These are phyloP conservation scores for Notarius quadriscutis DNA, from an alignment of 2,113 vertebrate species.

Conservation along the genomic window DNA sequence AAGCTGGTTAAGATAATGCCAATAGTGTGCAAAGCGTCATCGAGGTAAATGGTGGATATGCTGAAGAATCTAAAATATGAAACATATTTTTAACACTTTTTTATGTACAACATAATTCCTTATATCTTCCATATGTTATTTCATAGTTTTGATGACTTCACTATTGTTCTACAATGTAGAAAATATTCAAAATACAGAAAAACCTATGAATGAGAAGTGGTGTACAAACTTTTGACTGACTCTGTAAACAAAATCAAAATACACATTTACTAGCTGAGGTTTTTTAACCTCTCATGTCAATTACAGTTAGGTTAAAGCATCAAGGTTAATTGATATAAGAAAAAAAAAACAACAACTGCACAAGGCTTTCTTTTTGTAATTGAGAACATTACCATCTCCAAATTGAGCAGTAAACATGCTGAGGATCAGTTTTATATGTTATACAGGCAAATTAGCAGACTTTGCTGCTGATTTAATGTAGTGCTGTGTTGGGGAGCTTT, in stretches of 20 bases:
- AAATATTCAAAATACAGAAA: too few species aligned
- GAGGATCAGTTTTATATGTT: not conserved
- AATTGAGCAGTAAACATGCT: not conserved
- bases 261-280: not conserved
- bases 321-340: not conserved
- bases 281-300: not conserved
- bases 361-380: not conserved
- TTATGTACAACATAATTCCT: too few species aligned
- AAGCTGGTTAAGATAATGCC: too few species aligned
- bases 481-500: constrained; percentile 23
- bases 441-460: not conserved
- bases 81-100: too few species aligned
- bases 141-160: too few species aligned
- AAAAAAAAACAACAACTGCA: not conserved
- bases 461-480: constrained; percentile 38
- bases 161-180: too few species aligned
- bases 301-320: not conserved
- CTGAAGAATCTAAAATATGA: too few species aligned
- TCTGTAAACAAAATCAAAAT: not conserved
- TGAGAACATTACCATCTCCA: not conserved
- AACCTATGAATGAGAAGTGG: too few species aligned
- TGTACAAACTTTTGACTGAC: too few species aligned
- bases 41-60: too few species aligned
- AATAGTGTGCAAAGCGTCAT: too few species aligned
- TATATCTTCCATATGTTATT: too few species aligned